A percentile compares a stretch with the other conserved stretches of the same genome.
Evolutionary conservation across 1,140 invertebrate genomes (phyloP).

Genomic region (Drosophila parvula): DNA sequence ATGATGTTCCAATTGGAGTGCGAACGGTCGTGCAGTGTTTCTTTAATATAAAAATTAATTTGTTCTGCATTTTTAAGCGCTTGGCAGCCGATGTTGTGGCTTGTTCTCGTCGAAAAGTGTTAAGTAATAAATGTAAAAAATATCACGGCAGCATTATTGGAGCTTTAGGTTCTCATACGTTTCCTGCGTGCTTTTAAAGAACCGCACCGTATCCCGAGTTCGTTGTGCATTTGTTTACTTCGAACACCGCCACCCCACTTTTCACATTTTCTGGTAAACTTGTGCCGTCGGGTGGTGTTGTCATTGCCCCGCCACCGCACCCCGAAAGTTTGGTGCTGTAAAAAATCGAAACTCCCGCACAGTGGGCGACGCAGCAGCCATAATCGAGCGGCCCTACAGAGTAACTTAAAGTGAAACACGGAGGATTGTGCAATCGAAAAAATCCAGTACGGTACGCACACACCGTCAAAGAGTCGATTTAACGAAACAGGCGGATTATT

Average conservation of each 20-base stretch:
- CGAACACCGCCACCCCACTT: slow-evolving; percentile 40
- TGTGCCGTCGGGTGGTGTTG: slow-evolving; percentile 60
- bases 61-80: slow-evolving; percentile 17
- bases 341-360: slow-evolving; percentile 73
- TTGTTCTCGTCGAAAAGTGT: slow-evolving; percentile 33
- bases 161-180: neutral
- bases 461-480: neutral
- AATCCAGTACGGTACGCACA: slow-evolving; percentile 4
- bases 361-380: slow-evolving; percentile 19
- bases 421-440: slow-evolving; percentile 38
- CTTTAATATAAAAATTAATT: neutral
- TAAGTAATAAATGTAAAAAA: slow-evolving; percentile 44
- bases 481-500: slow-evolving; percentile 30
- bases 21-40: slow-evolving; percentile 17
- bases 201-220: slow-evolving; percentile 2
- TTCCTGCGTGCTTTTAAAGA: neutral
- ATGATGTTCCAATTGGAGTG: slow-evolving; percentile 34
- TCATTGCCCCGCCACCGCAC: slow-evolving; percentile 30
- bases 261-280: slow-evolving; percentile 37
- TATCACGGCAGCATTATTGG: slow-evolving; percentile 3
- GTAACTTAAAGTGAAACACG: slow-evolving; percentile 19
- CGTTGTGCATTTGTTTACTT: slow-evolving; percentile 58
- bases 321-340: slow-evolving; percentile 21
- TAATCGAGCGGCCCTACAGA: slow-evolving; percentile 15
- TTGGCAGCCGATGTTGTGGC: neutral